Evolutionary conservation across 2,888 invertebrate species (phyloP).

Genomic region (Prionchulus punctatus): DNA sequence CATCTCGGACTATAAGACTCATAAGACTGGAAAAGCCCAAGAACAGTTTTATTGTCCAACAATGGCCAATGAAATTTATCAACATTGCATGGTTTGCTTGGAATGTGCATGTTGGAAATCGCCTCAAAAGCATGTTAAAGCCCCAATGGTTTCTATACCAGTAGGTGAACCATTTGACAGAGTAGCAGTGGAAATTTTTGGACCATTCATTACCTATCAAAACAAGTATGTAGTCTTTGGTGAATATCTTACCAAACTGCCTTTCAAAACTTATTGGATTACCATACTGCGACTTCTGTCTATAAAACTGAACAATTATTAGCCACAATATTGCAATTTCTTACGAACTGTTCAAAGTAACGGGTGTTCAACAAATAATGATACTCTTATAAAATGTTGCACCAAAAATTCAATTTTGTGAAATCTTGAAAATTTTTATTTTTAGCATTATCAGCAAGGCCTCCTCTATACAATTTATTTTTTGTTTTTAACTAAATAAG

Average conservation of each 20-base stretch:
- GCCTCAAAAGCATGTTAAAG: neutral
- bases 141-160: neutral
- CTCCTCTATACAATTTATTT: no score
- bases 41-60: constrained; percentile 12
- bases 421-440: no score
- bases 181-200: constrained; percentile 12
- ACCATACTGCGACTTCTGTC: no score
- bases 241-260: constrained; percentile 10
- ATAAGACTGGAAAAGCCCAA: constrained; percentile 8
- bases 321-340: no score
- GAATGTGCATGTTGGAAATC: constrained; percentile 7
- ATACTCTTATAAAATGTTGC: no score
- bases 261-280: no score
- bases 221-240: constrained; percentile 13
- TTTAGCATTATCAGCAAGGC: no score
- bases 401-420: no score
- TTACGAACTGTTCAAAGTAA: no score
- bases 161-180: constrained; percentile 7
- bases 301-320: no score
- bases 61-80: constrained; percentile 11
- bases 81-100: constrained; percentile 12
- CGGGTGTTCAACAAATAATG: no score
- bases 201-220: constrained; percentile 2
- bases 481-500: no score
- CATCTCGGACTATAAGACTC: constrained; percentile 12